These are phyloP conservation scores for Lerema accius DNA, from an alignment of 1,140 invertebrate genomes.

Conservation along the genomic window DNA sequence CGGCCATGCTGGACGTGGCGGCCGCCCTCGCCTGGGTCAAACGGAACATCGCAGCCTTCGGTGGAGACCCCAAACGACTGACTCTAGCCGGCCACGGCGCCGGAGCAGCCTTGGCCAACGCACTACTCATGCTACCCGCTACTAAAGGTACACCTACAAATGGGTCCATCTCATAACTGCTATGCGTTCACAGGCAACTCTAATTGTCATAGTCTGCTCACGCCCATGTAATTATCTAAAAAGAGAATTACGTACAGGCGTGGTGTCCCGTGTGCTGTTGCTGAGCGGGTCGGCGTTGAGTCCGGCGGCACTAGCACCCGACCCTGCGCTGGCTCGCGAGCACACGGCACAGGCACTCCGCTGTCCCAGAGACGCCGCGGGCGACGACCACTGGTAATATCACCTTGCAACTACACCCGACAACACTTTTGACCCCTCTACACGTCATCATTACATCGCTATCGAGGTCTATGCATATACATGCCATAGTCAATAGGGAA, in stretches of 20 bases:
- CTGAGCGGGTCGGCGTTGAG: slow-evolving; percentile 94
- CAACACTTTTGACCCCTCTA: no score
- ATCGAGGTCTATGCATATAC: no score
- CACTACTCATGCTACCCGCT: slow-evolving; percentile 90
- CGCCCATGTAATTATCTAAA: not conserved
- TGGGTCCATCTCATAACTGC: no score
- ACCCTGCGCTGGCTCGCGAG: slow-evolving; percentile 87
- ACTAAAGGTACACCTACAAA: slow-evolving; percentile 87
- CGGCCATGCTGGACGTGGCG: slow-evolving; percentile 86
- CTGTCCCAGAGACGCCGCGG: slow-evolving; percentile 76
- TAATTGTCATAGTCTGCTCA: no score
- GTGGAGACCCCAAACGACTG: slow-evolving; percentile 90
- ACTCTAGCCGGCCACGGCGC: slow-evolving; percentile 94
- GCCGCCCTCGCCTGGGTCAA: slow-evolving; percentile 90
- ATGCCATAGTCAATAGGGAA: no score
- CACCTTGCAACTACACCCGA: no score
- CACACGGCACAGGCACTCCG: slow-evolving; percentile 89
- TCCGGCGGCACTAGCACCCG: slow-evolving; percentile 90
- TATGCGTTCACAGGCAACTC: no score
- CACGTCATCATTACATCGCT: no score
- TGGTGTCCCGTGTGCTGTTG: slow-evolving; percentile 93
- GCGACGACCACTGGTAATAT: slow-evolving; percentile 73
- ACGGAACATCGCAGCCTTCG: slow-evolving; percentile 90
- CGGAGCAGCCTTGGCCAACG: slow-evolving; percentile 92
- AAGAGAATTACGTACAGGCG: slow-evolving; percentile 74